phyloP scores from a whole-genome alignment of 1,140 invertebrate species.

The Drosophila aff. region DNA sequence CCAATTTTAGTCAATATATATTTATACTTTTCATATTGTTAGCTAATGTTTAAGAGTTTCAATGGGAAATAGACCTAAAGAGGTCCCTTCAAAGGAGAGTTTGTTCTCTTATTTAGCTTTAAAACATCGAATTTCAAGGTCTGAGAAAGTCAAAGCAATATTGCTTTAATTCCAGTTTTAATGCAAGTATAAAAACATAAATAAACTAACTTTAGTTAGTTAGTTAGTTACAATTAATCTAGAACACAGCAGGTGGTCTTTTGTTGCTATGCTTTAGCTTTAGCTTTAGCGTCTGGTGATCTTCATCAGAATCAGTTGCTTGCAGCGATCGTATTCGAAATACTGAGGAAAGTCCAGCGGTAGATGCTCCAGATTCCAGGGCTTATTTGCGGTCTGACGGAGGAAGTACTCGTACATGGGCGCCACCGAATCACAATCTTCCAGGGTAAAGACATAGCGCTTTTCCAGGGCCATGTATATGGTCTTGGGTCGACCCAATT shows the following conservation, averaged over 20 bases:
- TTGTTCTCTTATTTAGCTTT: not conserved
- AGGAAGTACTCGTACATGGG: slow-evolving; percentile 95
- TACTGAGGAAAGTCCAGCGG: slow-evolving; percentile 92
- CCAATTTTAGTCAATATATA: not conserved
- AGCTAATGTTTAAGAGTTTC: not conserved
- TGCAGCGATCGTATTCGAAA: slow-evolving; percentile 92
- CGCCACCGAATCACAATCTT: slow-evolving; percentile 91
- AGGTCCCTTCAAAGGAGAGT: not conserved
- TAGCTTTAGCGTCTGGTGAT: slow-evolving; percentile 85
- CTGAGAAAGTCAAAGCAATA: not conserved
- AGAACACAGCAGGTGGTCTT: not conserved
- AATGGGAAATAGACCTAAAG: not conserved
- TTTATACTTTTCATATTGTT: slow-evolving; percentile 1
- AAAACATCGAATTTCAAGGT: not conserved
- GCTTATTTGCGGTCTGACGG: slow-evolving; percentile 77
- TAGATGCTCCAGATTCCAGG: slow-evolving; percentile 88
- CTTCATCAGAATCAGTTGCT: slow-evolving; percentile 91
- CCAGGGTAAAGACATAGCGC: slow-evolving; percentile 93
- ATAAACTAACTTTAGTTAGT: slow-evolving; percentile 10
- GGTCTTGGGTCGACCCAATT: slow-evolving; percentile 85
- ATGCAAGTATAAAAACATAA: not conserved
- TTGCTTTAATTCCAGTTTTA: not conserved
- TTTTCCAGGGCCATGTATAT: slow-evolving; percentile 94
- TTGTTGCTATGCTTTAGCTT: no score
- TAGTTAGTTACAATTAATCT: slow-evolving; percentile 1